These are phyloP conservation scores for Rhinoraja longicauda DNA, from an alignment of 2,797 vertebrate species.

Conservation along the genomic window DNA sequence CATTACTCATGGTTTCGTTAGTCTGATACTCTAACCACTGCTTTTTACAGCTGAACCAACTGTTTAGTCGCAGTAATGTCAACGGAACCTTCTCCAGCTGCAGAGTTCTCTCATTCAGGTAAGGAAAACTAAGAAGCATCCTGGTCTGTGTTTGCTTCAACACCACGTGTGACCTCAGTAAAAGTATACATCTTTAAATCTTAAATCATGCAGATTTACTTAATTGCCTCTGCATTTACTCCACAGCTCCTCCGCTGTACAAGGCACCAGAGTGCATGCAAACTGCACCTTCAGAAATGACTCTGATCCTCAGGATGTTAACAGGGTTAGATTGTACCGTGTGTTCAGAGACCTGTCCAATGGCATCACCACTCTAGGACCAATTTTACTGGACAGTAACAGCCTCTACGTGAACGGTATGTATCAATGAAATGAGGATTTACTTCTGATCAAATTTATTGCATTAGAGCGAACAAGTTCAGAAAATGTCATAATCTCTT, in stretches of 20 bases:
- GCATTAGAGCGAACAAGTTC: no score
- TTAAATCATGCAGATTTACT: no score
- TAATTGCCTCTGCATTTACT: neutral
- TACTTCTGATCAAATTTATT: no score
- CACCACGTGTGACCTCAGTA: no score
- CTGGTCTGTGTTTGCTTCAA: no score
- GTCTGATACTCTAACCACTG: neutral
- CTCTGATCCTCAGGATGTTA: neutral
- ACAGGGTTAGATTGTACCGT: neutral
- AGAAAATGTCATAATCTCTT: neutral
- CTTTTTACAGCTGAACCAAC: neutral
- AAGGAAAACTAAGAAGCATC: neutral
- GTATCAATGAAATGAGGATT: no score
- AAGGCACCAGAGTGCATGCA: neutral
- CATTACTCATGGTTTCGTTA: neutral
- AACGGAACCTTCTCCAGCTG: neutral
- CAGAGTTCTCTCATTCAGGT: neutral
- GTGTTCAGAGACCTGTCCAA: neutral
- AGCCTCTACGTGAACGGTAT: conserved; percentile 26
- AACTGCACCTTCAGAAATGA: conserved; percentile 10
- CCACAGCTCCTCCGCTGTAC: neutral
- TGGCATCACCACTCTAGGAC: neutral
- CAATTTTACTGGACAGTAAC: conserved; percentile 9
- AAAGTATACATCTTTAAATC: no score
- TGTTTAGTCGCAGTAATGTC: neutral